These are phyloP conservation scores for Pogonomyrmex californicus DNA, from an alignment of 1,140 invertebrate genomes.

Conservation along the genomic window DNA sequence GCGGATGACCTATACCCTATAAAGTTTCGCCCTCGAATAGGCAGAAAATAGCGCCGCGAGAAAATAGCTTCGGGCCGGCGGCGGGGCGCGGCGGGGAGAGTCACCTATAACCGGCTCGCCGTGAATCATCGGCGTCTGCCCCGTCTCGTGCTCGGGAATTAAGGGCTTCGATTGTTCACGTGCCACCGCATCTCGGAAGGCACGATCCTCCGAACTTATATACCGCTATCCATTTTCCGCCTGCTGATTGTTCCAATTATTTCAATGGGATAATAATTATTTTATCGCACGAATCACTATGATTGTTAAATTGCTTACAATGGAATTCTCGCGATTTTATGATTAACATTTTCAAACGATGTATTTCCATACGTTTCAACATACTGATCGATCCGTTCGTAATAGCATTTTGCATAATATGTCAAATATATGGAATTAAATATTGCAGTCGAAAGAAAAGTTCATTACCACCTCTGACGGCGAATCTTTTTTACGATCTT, in stretches of 20 bases:
- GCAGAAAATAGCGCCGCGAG: slow-evolving; percentile 57
- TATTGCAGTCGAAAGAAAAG: neutral
- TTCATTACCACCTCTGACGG: neutral
- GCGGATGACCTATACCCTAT: slow-evolving; percentile 63
- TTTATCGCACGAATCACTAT: neutral
- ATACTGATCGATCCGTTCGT: neutral
- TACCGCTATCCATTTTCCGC: neutral
- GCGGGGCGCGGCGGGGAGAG: slow-evolving; percentile 51
- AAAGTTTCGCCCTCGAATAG: slow-evolving; percentile 64
- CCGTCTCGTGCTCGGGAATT: slow-evolving; percentile 70
- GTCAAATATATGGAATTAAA: neutral
- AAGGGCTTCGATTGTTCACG: slow-evolving; percentile 67
- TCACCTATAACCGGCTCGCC: slow-evolving; percentile 69
- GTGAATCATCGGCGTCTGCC: slow-evolving; percentile 78
- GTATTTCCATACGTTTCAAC: neutral
- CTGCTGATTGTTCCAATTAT: slow-evolving; percentile 1
- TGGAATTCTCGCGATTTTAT: neutral
- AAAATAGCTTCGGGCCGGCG: slow-evolving; percentile 64
- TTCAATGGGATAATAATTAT: slow-evolving; percentile 22
- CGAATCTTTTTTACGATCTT: slow-evolving; percentile 19
- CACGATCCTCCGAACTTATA: neutral
- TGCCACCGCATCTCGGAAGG: slow-evolving; percentile 15
- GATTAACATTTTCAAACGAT: neutral
- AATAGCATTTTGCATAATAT: neutral
- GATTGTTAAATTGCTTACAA: neutral